Percentiles rank a stretch among this genome's conserved stretches.
Evolutionary conservation across 2,888 invertebrate species (phyloP).

Genomic region (Choreutis nemorana): DNA sequence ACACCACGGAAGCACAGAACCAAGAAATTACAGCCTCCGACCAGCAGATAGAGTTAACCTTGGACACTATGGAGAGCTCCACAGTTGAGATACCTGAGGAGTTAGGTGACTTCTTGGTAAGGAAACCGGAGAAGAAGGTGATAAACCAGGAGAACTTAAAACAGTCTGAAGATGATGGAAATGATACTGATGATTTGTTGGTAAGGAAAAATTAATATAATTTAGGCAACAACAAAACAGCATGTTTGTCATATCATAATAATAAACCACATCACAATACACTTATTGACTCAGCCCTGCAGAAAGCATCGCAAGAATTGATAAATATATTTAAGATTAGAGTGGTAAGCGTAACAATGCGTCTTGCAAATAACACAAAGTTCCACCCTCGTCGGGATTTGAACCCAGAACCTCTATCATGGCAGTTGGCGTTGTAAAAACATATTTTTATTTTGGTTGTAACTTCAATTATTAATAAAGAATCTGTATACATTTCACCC

Average conservation of each 20-base stretch:
- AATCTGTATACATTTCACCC: too few relatives aligned
- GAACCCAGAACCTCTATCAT: too few relatives aligned
- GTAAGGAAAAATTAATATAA: conserved; percentile 17
- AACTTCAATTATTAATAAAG: too few relatives aligned
- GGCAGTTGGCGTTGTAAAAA: too few relatives aligned
- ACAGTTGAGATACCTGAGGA: conserved; percentile 21
- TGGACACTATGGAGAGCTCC: conserved; percentile 31
- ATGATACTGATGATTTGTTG: conserved; percentile 42
- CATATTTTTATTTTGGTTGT: too few relatives aligned
- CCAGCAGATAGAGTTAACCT: conserved; percentile 31
- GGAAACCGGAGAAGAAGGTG: conserved; percentile 18
- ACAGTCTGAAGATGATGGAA: conserved; percentile 20
- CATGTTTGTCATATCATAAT: not conserved
- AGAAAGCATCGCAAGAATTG: not conserved
- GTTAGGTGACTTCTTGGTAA: conserved; percentile 26
- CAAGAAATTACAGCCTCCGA: conserved; percentile 11
- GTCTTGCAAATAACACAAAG: too few relatives aligned
- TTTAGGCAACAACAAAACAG: not conserved
- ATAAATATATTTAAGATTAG: not conserved
- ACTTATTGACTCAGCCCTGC: not conserved
- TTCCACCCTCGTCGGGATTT: too few relatives aligned
- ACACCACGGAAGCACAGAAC: conserved; percentile 1
- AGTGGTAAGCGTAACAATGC: not conserved
- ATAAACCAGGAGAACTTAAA: not conserved
- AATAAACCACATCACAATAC: not conserved